phyloP scores from a whole-genome alignment of 2,797 vertebrate genomes.

The Psittacula derbiana region DNA sequence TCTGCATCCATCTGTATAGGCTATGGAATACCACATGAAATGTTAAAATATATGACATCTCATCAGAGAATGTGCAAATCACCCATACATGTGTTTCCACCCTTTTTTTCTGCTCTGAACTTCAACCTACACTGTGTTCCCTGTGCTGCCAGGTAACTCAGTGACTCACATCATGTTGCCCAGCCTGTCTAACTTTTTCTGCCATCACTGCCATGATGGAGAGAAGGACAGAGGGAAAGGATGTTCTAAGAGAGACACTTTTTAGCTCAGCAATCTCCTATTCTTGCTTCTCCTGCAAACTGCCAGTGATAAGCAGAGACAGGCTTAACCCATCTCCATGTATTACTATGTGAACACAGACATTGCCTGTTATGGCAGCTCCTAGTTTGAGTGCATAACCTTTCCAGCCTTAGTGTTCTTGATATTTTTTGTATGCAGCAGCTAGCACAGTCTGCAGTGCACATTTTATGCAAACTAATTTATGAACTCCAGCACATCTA shows the following conservation, averaged over 20 bases:
- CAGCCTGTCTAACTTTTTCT: not conserved
- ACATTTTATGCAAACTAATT: not conserved
- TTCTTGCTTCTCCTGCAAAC: not conserved
- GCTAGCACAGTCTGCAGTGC: not conserved
- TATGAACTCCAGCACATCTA: not conserved
- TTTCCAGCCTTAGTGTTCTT: not conserved
- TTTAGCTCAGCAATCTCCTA: not conserved
- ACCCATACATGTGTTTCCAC: not conserved
- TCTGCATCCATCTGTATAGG: not conserved
- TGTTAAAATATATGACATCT: not conserved
- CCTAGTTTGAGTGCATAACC: not conserved
- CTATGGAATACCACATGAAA: accelerated
- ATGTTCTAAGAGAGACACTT: not conserved
- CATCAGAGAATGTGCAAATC: not conserved
- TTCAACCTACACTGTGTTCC: not conserved
- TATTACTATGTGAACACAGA: not conserved
- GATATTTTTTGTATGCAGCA: not conserved
- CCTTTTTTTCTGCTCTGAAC: not conserved
- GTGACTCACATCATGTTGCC: not conserved
- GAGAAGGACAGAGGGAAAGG: not conserved
- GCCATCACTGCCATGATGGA: not conserved
- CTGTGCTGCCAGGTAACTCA: not conserved
- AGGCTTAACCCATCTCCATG: not conserved
- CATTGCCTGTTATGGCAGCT: not conserved
- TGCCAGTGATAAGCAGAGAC: not conserved